A percentile compares a stretch with the other conserved stretches of the same genome.
Conservation (phyloP, 2,113 vertebrate genomes). For the Pachyramphus minor region DNA sequence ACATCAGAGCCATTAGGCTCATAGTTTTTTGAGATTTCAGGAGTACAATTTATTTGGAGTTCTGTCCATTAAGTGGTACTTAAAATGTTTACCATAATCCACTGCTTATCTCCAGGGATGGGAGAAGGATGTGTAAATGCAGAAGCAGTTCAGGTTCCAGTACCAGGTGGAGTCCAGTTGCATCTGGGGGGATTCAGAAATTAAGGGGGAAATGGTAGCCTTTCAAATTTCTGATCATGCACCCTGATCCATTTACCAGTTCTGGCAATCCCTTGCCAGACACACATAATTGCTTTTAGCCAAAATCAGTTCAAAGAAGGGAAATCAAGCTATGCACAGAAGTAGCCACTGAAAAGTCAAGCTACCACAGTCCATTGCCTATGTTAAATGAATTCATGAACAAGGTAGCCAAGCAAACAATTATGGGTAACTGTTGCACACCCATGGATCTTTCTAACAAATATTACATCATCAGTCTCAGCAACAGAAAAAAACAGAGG, state of each 20-base stretch:
- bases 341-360: not conserved
- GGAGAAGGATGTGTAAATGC: not conserved
- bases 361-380: not conserved
- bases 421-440: not conserved
- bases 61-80: not conserved
- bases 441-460: not conserved
- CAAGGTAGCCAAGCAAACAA: not conserved
- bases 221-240: not conserved
- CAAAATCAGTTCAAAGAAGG: not conserved
- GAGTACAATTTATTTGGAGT: not conserved
- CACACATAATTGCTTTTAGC: not conserved
- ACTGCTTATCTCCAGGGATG: not conserved
- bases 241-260: not conserved
- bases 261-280: not conserved
- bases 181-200: not conserved
- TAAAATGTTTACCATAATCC: not conserved
- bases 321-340: not conserved
- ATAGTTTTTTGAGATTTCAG: not conserved
- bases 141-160: not conserved
- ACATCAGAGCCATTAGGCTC: not conserved
- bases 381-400: not conserved
- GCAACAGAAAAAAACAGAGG: not conserved
- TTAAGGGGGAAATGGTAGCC: not conserved
- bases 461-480: not conserved
- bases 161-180: not conserved